A percentile compares a stretch with the other conserved stretches of the same genome.
phyloP scores from a whole-genome alignment of 2,888 invertebrate genomes.

The Sarcophaga variegata region DNA sequence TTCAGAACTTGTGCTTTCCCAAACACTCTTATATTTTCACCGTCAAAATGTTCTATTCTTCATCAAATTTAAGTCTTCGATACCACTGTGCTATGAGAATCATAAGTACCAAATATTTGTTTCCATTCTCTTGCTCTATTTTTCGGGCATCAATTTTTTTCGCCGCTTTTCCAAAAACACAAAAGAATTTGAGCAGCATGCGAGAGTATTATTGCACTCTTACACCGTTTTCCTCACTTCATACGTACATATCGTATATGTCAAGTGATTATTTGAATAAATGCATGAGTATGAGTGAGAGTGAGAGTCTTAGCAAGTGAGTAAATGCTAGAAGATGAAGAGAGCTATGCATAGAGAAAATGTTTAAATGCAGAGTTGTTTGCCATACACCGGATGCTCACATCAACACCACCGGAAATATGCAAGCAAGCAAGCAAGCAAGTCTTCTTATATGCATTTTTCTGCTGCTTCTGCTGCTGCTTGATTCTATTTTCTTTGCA shows the following conservation, averaged over 20 bases:
- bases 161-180: neutral
- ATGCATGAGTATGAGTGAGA: slow-evolving; percentile 7
- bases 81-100: no score
- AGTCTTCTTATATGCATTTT: no score
- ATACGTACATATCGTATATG: neutral
- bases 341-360: neutral
- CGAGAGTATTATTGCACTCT: slow-evolving; percentile 36
- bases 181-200: slow-evolving; percentile 11
- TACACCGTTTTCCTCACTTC: slow-evolving; percentile 38
- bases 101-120: neutral
- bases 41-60: neutral
- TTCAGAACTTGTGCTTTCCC: neutral
- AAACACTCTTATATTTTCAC: neutral
- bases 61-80: neutral
- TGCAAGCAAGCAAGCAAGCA: slow-evolving; percentile 53
- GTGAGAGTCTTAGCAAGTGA: neutral
- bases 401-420: slow-evolving; percentile 77
- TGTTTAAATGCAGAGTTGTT: slow-evolving; percentile 57
- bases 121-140: slow-evolving; percentile 7
- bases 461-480: slow-evolving; percentile 25
- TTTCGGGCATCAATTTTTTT: slow-evolving; percentile 19
- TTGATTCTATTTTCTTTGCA: slow-evolving; percentile 11
- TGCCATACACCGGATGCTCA: slow-evolving; percentile 75
- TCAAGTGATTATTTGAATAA: slow-evolving; percentile 6
- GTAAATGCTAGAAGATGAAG: neutral